A percentile compares a stretch with the other conserved stretches of the same genome.
These are phyloP conservation scores for Fukomys damarensis DNA, from an alignment of 2,113 vertebrate species.

Conservation along the genomic window DNA sequence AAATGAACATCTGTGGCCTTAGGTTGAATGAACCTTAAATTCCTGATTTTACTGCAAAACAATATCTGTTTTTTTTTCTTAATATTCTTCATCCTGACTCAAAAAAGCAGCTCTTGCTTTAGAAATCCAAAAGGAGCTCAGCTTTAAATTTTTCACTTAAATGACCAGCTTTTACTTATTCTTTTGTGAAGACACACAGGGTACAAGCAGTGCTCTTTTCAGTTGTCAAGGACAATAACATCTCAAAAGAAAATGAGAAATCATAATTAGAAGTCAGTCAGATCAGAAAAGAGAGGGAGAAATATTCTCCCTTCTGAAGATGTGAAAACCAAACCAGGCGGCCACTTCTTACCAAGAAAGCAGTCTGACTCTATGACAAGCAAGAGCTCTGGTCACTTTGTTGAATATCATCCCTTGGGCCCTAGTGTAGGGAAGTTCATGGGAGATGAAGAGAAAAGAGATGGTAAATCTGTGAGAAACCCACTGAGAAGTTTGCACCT, in stretches of 20 bases:
- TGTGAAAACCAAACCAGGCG: neutral
- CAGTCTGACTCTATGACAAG: neutral
- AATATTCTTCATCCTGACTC: neutral
- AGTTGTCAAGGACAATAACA: neutral
- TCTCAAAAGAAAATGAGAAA: neutral
- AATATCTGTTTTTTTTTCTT: constrained; percentile 33
- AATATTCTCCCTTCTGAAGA: neutral
- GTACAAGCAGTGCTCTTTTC: neutral
- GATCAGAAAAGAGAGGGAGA: neutral
- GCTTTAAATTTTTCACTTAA: neutral
- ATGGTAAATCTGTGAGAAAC: neutral
- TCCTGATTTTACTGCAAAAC: constrained; percentile 51
- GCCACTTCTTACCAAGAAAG: neutral
- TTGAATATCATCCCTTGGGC: neutral
- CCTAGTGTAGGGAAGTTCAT: neutral
- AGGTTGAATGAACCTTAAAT: neutral
- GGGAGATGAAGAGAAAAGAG: neutral
- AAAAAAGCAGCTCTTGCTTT: constrained; percentile 16
- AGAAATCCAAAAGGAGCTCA: constrained; percentile 54
- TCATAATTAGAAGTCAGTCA: constrained; percentile 51
- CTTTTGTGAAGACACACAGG: neutral
- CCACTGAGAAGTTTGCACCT: neutral
- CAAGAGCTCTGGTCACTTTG: neutral
- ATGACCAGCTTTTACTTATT: constrained; percentile 37
- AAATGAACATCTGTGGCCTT: neutral